phyloP scores from a whole-genome alignment of 2,888 invertebrate genomes.

The Cephalotes varians region DNA sequence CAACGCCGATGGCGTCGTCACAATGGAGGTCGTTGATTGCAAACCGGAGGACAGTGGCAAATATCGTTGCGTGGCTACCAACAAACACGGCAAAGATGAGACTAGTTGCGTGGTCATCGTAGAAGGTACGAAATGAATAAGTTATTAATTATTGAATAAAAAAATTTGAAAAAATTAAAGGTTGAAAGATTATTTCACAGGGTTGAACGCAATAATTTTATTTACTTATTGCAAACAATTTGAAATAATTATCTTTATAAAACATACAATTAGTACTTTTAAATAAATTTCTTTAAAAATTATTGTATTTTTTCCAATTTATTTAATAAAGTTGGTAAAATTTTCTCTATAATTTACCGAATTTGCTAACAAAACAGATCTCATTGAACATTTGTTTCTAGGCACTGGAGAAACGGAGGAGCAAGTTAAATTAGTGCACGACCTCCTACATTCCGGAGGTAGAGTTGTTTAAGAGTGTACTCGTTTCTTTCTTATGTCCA shows the following conservation, averaged over 20 bases:
- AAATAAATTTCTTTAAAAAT: slow-evolving; percentile 1
- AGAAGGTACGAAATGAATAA: slow-evolving; percentile 89
- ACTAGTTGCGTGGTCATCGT: slow-evolving; percentile 98
- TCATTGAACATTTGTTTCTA: slow-evolving; percentile 83
- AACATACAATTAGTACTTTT: not conserved
- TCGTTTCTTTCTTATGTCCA: not conserved
- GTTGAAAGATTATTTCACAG: not conserved
- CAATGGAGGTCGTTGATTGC: slow-evolving; percentile 98
- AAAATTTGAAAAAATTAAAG: not conserved
- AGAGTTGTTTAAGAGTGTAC: slow-evolving; percentile 75
- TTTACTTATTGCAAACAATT: not conserved
- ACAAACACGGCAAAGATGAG: slow-evolving; percentile 97
- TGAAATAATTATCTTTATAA: not conserved
- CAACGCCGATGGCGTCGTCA: slow-evolving; percentile 97
- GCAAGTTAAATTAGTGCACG: slow-evolving; percentile 94
- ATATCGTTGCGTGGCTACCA: slow-evolving; percentile 97
- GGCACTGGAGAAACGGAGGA: slow-evolving; percentile 93
- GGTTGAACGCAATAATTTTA: not conserved
- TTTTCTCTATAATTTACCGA: not conserved
- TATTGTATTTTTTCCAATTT: not conserved
- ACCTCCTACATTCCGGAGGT: slow-evolving; percentile 94
- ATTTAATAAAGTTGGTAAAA: not conserved
- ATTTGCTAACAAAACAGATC: not conserved
- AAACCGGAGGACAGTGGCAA: slow-evolving; percentile 98
- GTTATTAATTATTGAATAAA: not conserved